A percentile compares a stretch with the other conserved stretches of the same genome.
phyloP scores from a whole-genome alignment of 2,888 invertebrate genomes.

The Leptarthrus brevirostris region DNA sequence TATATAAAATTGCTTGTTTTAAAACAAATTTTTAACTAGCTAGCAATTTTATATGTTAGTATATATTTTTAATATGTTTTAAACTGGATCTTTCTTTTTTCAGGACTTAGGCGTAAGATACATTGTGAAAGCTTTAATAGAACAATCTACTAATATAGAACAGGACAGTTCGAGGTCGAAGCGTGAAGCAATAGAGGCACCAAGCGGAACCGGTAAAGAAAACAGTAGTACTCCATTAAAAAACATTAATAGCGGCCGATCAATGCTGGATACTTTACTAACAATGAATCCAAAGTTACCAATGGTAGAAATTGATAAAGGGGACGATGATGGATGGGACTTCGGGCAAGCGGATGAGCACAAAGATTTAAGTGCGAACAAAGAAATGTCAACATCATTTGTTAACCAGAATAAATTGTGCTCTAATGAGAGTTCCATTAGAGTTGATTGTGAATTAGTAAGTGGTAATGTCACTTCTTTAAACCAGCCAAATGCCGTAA shows the following conservation, averaged over 20 bases:
- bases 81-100: too few species aligned
- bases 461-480: neutral
- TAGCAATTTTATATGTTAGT: too few species aligned
- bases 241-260: slow-evolving; percentile 42
- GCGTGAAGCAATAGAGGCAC: neutral
- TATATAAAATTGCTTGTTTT: too few species aligned
- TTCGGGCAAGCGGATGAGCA: neutral
- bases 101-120: slow-evolving; percentile 75
- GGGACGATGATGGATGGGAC: slow-evolving; percentile 18
- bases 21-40: too few species aligned
- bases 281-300: slow-evolving; percentile 24
- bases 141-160: slow-evolving; percentile 70
- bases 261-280: slow-evolving; percentile 52
- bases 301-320: neutral
- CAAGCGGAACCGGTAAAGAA: neutral
- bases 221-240: neutral
- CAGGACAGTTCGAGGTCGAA: neutral
- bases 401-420: neutral
- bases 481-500: neutral
- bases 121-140: slow-evolving; percentile 79
- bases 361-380: neutral
- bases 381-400: neutral
- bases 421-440: neutral
- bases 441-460: neutral
- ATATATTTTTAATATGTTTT: too few species aligned